These are phyloP conservation scores for Andrena praecox DNA, from an alignment of 2,888 invertebrate genomes.

Conservation along the genomic window DNA sequence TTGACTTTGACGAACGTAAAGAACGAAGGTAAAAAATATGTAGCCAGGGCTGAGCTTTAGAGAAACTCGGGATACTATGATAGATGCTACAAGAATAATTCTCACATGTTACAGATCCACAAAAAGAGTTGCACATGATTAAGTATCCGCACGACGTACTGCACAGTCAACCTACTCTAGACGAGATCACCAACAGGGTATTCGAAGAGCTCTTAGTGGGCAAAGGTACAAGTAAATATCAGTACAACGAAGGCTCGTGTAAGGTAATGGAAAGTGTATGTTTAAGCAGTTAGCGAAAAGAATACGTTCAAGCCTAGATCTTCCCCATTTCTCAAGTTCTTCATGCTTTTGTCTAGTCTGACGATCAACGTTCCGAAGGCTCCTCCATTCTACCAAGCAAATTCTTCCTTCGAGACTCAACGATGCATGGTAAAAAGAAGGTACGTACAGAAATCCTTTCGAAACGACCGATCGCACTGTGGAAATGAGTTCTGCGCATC, in stretches of 20 bases:
- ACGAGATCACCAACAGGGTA: constrained; percentile 92
- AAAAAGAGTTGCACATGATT: constrained; percentile 57
- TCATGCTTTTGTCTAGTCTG: constrained; percentile 85
- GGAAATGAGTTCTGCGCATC: background rate
- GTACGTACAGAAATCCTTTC: constrained; percentile 55
- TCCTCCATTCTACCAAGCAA: constrained; percentile 89
- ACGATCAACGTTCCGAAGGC: constrained; percentile 91
- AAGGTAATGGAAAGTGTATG: constrained; percentile 74
- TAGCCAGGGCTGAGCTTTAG: too few species aligned
- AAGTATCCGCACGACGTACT: constrained; percentile 77
- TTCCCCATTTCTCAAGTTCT: constrained; percentile 1
- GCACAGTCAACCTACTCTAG: constrained; percentile 86
- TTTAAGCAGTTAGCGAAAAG: background rate
- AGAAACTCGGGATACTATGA: background rate
- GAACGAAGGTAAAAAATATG: constrained; percentile 75
- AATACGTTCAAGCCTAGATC: background rate
- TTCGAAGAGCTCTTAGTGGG: constrained; percentile 91
- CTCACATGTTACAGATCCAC: constrained; percentile 48
- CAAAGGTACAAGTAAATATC: constrained; percentile 82
- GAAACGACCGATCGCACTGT: background rate
- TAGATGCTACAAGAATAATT: background rate
- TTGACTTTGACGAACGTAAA: constrained; percentile 78
- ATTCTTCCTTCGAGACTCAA: constrained; percentile 88
- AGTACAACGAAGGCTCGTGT: constrained; percentile 82
- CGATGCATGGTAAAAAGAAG: constrained; percentile 84